A percentile compares a stretch with the other conserved stretches of the same genome.
Conservation (phyloP, 2,888 invertebrate species). For the Euclidia mi region DNA sequence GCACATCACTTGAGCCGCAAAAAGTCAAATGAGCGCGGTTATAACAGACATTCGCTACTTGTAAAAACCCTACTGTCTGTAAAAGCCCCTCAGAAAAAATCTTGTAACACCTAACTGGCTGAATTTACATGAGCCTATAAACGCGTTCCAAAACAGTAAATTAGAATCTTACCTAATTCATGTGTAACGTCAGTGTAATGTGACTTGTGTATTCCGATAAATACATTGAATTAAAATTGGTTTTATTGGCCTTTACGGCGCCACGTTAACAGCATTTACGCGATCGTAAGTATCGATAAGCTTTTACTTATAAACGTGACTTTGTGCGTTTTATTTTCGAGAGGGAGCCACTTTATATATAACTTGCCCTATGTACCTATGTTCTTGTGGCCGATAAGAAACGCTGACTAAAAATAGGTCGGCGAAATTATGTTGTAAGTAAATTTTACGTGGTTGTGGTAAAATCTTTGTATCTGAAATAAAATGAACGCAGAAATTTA, state of each 20-base stretch:
- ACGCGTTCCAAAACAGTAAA: too few species aligned
- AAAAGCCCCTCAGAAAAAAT: too few species aligned
- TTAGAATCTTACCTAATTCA: slow-evolving; percentile 1
- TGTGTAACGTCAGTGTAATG: slow-evolving; percentile 13
- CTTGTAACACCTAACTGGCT: too few species aligned
- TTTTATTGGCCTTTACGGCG: slow-evolving; percentile 52
- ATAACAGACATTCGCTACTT: too few species aligned
- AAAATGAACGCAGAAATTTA: too few species aligned
- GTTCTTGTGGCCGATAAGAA: slow-evolving; percentile 1
- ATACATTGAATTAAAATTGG: slow-evolving; percentile 54
- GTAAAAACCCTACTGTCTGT: too few species aligned
- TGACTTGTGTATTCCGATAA: slow-evolving; percentile 45
- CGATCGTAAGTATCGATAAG: slow-evolving; percentile 51
- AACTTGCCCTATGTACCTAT: not conserved
- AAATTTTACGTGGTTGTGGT: too few species aligned
- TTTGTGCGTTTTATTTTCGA: slow-evolving; percentile 29
- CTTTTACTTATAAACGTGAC: slow-evolving; percentile 50
- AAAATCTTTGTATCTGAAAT: too few species aligned
- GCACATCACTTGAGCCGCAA: too few species aligned
- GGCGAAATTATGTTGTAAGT: too few species aligned
- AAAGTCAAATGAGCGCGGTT: too few species aligned
- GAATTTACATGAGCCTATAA: too few species aligned
- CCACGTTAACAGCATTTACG: slow-evolving; percentile 52
- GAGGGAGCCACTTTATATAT: not conserved
- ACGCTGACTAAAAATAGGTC: not conserved